These are phyloP conservation scores for Crambe crambe DNA, from an alignment of 37 sponge, comb jelly and placozoan species.

Conservation along the genomic window DNA sequence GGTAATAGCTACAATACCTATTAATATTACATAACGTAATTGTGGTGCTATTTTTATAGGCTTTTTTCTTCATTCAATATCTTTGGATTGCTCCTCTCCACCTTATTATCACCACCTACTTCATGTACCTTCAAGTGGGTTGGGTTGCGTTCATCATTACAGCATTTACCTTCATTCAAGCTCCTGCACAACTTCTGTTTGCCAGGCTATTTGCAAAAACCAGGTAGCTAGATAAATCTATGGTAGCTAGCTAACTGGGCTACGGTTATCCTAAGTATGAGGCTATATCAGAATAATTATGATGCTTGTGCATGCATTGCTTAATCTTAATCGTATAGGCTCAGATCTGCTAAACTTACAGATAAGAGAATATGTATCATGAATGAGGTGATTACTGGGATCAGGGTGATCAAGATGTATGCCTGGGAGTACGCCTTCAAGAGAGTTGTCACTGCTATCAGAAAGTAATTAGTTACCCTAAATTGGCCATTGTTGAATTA, in stretches of 20 bases:
- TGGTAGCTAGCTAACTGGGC: too few relatives aligned
- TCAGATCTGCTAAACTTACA: constrained; percentile 61
- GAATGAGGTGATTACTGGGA: constrained; percentile 86
- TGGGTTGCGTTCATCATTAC: constrained; percentile 34
- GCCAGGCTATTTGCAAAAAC: constrained; percentile 20
- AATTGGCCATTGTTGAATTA: too few relatives aligned
- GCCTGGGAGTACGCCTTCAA: constrained; percentile 90
- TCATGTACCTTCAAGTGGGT: constrained; percentile 50
- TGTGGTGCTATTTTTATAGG: too few relatives aligned
- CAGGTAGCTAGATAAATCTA: background rate
- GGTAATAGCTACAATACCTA: too few relatives aligned
- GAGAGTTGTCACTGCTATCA: constrained; percentile 19
- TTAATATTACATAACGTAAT: too few relatives aligned
- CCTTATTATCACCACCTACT: constrained; percentile 31
- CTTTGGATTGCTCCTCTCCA: constrained; percentile 52
- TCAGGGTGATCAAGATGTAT: constrained; percentile 92
- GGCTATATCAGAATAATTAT: background rate
- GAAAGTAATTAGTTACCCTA: too few relatives aligned
- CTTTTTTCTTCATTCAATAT: constrained; percentile 20
- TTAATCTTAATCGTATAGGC: constrained; percentile 18
- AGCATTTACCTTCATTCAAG: constrained; percentile 27
- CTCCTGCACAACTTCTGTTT: constrained; percentile 45
- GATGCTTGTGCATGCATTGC: too few relatives aligned
- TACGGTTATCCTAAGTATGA: too few relatives aligned
- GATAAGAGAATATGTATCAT: constrained; percentile 76